Conservation (phyloP, 2,888 invertebrate genomes). For the Chelonus formosanus region DNA sequence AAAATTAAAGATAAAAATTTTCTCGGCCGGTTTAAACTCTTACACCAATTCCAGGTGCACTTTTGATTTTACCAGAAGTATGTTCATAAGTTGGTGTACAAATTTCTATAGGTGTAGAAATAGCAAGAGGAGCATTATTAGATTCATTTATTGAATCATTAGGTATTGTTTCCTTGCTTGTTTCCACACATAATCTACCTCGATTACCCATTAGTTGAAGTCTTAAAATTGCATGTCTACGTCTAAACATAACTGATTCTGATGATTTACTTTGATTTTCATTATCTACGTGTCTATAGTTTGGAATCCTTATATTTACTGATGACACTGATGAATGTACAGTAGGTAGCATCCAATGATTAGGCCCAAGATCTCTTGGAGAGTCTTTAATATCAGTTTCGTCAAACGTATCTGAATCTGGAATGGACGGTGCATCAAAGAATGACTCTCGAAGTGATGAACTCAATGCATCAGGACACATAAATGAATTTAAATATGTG, state of each 20-base stretch:
- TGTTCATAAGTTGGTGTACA: slow-evolving; percentile 57
- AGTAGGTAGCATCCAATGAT: slow-evolving; percentile 27
- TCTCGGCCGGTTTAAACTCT: slow-evolving; percentile 45
- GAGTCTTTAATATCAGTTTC: slow-evolving; percentile 48
- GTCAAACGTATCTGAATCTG: slow-evolving; percentile 58
- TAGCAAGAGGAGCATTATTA: slow-evolving; percentile 53
- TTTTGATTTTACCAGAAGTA: slow-evolving; percentile 50
- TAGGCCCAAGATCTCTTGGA: slow-evolving; percentile 24
- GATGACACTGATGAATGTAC: slow-evolving; percentile 51
- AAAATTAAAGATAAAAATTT: neutral
- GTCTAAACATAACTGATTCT: slow-evolving; percentile 50
- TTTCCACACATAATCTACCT: slow-evolving; percentile 45
- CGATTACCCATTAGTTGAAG: slow-evolving; percentile 50
- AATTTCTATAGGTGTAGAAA: slow-evolving; percentile 57
- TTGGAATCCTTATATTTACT: slow-evolving; percentile 48
- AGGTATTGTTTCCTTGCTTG: slow-evolving; percentile 45
- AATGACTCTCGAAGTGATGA: slow-evolving; percentile 59
- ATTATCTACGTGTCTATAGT: slow-evolving; percentile 26
- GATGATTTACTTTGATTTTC: slow-evolving; percentile 55
- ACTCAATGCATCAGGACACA: slow-evolving; percentile 57
- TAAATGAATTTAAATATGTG: slow-evolving; percentile 56
- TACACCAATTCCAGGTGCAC: slow-evolving; percentile 52
- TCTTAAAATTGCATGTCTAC: slow-evolving; percentile 46
- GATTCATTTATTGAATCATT: slow-evolving; percentile 45
- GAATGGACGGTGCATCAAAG: slow-evolving; percentile 56